Base-by-base conservation (phyloP, 2,797 vertebrate genomes). In the Sebastes steindachneri region DNA sequence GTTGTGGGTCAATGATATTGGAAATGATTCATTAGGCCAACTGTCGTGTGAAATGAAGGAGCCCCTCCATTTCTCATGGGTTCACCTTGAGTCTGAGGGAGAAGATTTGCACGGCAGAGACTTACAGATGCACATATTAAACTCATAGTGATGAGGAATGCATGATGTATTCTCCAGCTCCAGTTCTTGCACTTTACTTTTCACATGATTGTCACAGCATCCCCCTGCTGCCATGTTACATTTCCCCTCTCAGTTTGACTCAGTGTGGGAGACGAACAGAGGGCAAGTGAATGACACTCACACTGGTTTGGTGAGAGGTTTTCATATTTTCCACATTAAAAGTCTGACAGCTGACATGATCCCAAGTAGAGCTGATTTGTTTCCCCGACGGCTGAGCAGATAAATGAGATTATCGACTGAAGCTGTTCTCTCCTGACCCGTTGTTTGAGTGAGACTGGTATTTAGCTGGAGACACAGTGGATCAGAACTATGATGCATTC, bases 391-490 rank as follows among this genome's bases (percentile, higher is more conserved):
- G 63, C 59, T 73, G 80, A 80, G 69, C 77, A 86, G 85, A 91
- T 84, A 90, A 86, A 93, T 89, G 35, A 88, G 76, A 86, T 90
- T 92, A 91, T 92, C 87, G 91, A 93, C 87, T 80, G 54, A 70
- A 67, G 69, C 75, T 72, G 70, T 82, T n/a, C n/a, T 86, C 75
- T 73, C 67, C 58, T 74, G 53, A 75, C 77, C 83, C 60, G 75
- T 60, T 84, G 80, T 89, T 72, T 74, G 66, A 79, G 53, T 33
- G 66, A 84, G 77, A 35, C 67, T 63, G 66, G 65, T 57, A 41
- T 70, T 65, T 55, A 53, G 58, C 35, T 25, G 65, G 26, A 78
- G 59, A 82, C 59, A 80, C 58, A 67, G 63, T 64, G 60, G 60
- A 78, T 80, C 53, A 67, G 54, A 51, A 65, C 69, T n/a, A 12